These are phyloP conservation scores for Rhopilema esculentum DNA, from an alignment of 30 jellyfish, hydroid and myxozoan species.

Conservation along the genomic window DNA sequence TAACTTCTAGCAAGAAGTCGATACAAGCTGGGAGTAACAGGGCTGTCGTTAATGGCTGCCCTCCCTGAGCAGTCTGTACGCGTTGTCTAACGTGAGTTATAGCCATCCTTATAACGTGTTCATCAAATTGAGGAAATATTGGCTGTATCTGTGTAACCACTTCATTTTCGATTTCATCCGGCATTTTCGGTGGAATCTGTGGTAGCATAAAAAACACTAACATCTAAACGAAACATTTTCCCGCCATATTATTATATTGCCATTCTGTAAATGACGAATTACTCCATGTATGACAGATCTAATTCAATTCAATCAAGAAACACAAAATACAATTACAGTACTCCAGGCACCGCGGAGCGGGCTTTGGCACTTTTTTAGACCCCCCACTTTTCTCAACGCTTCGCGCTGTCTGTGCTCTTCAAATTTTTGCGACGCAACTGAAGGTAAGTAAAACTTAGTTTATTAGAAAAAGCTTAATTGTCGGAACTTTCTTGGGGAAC, in stretches of 20 bases:
- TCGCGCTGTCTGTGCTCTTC: no score
- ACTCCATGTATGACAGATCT: background rate
- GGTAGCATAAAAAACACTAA: background rate
- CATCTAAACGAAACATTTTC: no score
- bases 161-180: slow-evolving; percentile 29
- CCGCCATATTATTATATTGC: background rate
- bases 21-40: slow-evolving; percentile 38
- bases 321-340: background rate
- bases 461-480: no score
- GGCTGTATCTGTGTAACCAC: slow-evolving; percentile 26
- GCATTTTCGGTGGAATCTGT: background rate
- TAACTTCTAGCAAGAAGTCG: slow-evolving; percentile 31
- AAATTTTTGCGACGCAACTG: no score
- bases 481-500: no score
- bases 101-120: background rate
- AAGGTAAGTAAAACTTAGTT: no score
- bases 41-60: background rate
- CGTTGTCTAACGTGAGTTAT: slow-evolving; percentile 5
- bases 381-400: no score
- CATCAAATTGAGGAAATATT: slow-evolving; percentile 48
- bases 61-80: background rate
- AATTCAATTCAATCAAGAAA: background rate
- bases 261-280: background rate
- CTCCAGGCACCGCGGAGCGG: no score
- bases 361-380: no score